These are phyloP conservation scores for Diadegma fenestrale DNA, from an alignment of 2,888 invertebrate genomes.

Conservation along the genomic window DNA sequence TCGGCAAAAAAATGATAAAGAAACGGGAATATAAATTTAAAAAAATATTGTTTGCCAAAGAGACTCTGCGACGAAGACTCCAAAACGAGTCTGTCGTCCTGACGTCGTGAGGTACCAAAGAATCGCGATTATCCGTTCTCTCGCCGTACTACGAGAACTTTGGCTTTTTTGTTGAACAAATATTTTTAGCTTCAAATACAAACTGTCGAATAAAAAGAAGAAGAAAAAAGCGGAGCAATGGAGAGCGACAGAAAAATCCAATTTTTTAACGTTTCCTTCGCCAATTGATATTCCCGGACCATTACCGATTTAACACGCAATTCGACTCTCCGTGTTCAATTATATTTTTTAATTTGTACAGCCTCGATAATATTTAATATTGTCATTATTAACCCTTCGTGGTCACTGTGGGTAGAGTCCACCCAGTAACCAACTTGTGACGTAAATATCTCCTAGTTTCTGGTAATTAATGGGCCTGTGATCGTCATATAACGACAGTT, in stretches of 20 bases:
- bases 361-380: conserved; percentile 48
- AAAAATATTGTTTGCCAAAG: conserved; percentile 70
- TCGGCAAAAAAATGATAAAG: conserved; percentile 24
- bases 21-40: conserved; percentile 4
- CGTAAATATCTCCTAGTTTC: too few relatives aligned
- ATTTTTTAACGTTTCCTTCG: conserved; percentile 32
- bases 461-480: too few relatives aligned
- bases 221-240: conserved; percentile 41
- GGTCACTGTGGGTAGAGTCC: too few relatives aligned
- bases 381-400: conserved; percentile 60
- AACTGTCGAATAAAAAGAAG: conserved; percentile 27
- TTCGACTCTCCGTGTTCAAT: conserved; percentile 64
- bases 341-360: conserved; percentile 55
- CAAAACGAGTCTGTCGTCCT: conserved; percentile 53
- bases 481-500: too few relatives aligned
- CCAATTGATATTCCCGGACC: conserved; percentile 26
- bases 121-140: conserved; percentile 67
- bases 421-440: too few relatives aligned
- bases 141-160: conserved; percentile 60
- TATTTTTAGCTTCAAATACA: conserved; percentile 38
- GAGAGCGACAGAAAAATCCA: conserved; percentile 18
- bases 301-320: conserved; percentile 39
- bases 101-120: conserved; percentile 69
- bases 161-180: conserved; percentile 53
- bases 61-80: conserved; percentile 64